A percentile compares a stretch with the other conserved stretches of the same genome.
Conservation (phyloP, 2,888 invertebrate genomes). For the Clepsis dumicolana region DNA sequence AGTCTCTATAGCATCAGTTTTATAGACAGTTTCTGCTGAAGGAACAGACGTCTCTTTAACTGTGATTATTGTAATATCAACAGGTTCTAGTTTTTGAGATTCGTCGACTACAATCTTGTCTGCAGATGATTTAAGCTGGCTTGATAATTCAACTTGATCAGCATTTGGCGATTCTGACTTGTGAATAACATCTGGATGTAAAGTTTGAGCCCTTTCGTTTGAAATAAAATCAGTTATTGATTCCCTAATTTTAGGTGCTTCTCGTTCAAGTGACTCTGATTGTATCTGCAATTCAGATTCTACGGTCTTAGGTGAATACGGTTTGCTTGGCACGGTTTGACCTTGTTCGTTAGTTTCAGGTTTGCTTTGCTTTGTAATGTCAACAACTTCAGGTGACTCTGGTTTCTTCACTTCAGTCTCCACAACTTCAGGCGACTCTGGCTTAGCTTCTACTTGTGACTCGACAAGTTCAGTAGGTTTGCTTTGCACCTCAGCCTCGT, state of each 20-base stretch:
- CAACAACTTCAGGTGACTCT: background rate
- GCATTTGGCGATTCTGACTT: background rate
- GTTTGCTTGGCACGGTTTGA: background rate
- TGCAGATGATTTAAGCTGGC: background rate
- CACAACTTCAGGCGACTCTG: slow-evolving; percentile 43
- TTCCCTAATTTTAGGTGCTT: background rate
- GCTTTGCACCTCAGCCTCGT: background rate
- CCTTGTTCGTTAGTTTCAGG: too few relatives aligned
- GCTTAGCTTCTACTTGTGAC: too few relatives aligned
- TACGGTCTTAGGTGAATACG: slow-evolving; percentile 22
- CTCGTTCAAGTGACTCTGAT: slow-evolving; percentile 25
- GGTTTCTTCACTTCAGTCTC: slow-evolving; percentile 44
- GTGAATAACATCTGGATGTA: slow-evolving; percentile 10
- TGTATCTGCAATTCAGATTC: slow-evolving; percentile 39
- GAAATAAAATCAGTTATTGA: slow-evolving; percentile 29
- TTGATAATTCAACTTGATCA: background rate
- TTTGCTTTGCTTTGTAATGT: background rate
- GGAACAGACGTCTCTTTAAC: background rate
- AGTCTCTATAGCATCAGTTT: background rate
- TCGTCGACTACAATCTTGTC: background rate
- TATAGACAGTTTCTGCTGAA: background rate
- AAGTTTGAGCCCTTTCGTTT: slow-evolving; percentile 28
- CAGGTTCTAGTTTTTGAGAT: background rate
- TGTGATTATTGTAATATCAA: background rate
- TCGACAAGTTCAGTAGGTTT: background rate